Conservation (phyloP, 2,113 vertebrate genomes). For the Sisor rabdophorus region DNA sequence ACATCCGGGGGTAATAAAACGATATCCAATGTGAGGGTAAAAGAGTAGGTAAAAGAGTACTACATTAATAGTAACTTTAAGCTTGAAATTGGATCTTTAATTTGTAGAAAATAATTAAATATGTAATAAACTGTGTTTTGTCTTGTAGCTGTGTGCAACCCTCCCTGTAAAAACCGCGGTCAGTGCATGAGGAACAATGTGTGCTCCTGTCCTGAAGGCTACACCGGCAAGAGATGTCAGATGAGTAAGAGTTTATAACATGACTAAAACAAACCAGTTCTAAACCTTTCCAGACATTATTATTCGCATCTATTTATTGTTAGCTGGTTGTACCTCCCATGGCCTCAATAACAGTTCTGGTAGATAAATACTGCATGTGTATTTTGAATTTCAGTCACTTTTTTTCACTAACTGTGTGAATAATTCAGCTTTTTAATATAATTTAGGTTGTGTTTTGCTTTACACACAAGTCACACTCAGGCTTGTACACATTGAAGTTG, state of each 20-base stretch:
- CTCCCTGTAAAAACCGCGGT: constrained; percentile 87
- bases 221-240: constrained; percentile 83
- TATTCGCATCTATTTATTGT: background rate
- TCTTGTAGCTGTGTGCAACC: constrained; percentile 81
- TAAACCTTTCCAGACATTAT: too few species aligned
- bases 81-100: background rate
- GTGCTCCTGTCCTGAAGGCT: constrained; percentile 80
- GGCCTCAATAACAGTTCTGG: background rate
- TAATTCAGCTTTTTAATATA: background rate
- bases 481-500: background rate
- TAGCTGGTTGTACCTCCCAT: background rate
- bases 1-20: background rate
- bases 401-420: background rate
- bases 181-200: constrained; percentile 85
- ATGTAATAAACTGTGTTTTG: constrained; percentile 27
- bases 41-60: background rate
- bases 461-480: background rate
- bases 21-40: too few species aligned
- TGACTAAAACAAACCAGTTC: background rate
- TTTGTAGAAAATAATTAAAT: background rate
- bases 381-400: background rate
- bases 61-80: background rate
- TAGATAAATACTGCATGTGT: background rate
- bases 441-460: background rate
- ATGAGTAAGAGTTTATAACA: constrained; percentile 73